Evolutionary conservation across 64 coral and sea anemone species (phyloP).

Genomic region (Montipora efflorescens): DNA sequence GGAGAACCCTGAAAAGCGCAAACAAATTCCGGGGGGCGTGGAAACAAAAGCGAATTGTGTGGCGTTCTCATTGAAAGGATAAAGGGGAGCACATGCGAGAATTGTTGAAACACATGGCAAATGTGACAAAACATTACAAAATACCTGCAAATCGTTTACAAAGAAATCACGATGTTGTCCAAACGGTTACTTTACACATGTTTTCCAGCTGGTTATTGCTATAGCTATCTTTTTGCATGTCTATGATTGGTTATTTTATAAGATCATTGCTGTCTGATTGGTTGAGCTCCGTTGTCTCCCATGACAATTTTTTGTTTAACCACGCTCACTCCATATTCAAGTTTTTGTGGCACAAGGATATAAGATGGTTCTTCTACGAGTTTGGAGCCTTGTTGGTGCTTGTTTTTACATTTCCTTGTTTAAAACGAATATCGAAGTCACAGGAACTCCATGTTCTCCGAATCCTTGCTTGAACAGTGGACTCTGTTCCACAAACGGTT

Average conservation of each 20-base stretch:
- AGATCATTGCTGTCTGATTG: constrained; percentile 41
- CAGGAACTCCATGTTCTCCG: constrained; percentile 67
- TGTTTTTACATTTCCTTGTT: constrained; percentile 10
- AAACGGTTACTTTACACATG: neutral
- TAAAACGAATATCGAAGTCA: constrained; percentile 1
- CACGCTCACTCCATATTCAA: constrained; percentile 55
- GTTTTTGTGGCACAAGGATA: neutral
- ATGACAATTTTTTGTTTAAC: constrained; percentile 84
- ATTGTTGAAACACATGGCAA: constrained; percentile 32
- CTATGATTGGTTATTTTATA: neutral
- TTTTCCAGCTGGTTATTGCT: neutral
- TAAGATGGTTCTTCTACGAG: neutral
- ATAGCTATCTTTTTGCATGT: neutral
- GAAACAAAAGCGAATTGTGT: too few relatives aligned
- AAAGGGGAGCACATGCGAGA: constrained; percentile 6
- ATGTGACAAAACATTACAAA: neutral
- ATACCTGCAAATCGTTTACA: constrained; percentile 1
- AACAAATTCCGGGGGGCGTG: too few relatives aligned
- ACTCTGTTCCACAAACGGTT: constrained; percentile 64
- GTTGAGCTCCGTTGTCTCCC: constrained; percentile 38
- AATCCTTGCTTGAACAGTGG: constrained; percentile 88
- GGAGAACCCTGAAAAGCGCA: too few relatives aligned
- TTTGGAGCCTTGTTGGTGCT: neutral
- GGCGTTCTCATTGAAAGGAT: neutral
- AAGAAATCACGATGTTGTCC: neutral